Base-by-base conservation (phyloP, 2,888 invertebrate species). In the Trimorus sp. region DNA sequence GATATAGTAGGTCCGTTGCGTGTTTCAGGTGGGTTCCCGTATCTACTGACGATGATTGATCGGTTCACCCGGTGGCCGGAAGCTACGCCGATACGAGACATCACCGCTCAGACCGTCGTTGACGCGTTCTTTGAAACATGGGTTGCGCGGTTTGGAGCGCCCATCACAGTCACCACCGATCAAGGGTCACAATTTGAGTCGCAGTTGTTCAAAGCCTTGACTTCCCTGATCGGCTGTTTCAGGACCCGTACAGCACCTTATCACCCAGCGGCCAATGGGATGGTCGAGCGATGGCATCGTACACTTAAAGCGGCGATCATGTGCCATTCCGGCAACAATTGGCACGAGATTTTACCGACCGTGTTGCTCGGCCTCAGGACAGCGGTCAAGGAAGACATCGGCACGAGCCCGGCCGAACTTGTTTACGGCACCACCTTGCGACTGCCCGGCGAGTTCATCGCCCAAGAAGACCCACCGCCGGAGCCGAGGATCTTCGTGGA, bases 41-140 rank as follows among this genome's bases (percentile, higher is more conserved):
- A 91, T 74, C 85, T 86, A 12, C 86, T 91, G 7, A 91, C 91
- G 0, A 86, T 87, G 83, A 80, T 54, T 65, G 83, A 80, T 54
- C 63, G 89, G 14, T 86, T 83, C 49, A 79, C 84, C 0, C 83
- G 87, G 15, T 87, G 86, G 86, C 82, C 84, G 0, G 86, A 84
- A 48, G 37, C 49, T 42, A 15, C 14, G 49, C 40, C 77, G 8
- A 16, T 62, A 26, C 12, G 49, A 7, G 49, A 62, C 42, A 48
- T n/a, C 11, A 36, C 26, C 1, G 49, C 49, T 0, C n/a, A 79
- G 8, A 63, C 71, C n/a, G 45, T 79, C 6, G 73, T 62, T 3
- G 5, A 56, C 9, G 65, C 73, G 0, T 83, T 83, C 26, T 69
- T 56, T 12, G 6, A 16, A 6, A 45, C 58, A 2, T 77, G 74